phyloP scores from a whole-genome alignment of 2,113 vertebrate species.

The Barbus barbus region DNA sequence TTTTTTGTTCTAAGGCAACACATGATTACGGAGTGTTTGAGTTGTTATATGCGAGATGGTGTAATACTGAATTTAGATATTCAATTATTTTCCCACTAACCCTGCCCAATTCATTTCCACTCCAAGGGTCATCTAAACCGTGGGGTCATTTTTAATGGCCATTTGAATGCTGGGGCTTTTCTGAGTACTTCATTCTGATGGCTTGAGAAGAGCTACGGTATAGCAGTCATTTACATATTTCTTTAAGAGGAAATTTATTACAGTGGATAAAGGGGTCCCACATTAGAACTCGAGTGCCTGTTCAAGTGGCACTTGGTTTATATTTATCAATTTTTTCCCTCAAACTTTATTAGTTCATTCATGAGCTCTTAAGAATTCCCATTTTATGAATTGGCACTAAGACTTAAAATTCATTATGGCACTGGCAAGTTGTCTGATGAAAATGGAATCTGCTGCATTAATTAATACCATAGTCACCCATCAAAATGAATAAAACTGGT shows the following conservation, averaged over 20 bases:
- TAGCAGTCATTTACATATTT: slow-evolving; percentile 66
- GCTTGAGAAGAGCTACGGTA: no score
- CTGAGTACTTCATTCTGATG: slow-evolving; percentile 63
- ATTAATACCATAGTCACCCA: neutral
- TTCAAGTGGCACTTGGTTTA: slow-evolving; percentile 51
- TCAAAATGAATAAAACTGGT: slow-evolving; percentile 2
- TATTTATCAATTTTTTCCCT: slow-evolving; percentile 39
- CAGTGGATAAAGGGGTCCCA: slow-evolving; percentile 58
- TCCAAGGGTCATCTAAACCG: slow-evolving; percentile 51
- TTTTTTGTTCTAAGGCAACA: neutral
- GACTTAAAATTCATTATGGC: slow-evolving; percentile 23
- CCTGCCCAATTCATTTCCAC: no score
- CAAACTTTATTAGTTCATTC: slow-evolving; percentile 33
- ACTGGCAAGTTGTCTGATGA: neutral
- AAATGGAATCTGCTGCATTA: neutral
- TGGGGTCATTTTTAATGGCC: slow-evolving; percentile 59
- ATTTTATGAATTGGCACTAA: slow-evolving; percentile 19
- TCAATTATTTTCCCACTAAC: neutral
- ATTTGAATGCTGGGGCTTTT: slow-evolving; percentile 65
- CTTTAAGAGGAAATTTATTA: slow-evolving; percentile 68
- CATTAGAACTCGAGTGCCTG: slow-evolving; percentile 51
- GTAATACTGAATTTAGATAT: neutral
- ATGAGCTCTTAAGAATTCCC: slow-evolving; percentile 30
- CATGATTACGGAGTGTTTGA: neutral
- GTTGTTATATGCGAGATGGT: neutral